These are phyloP conservation scores for Coluber constrictor DNA, from an alignment of 2,797 vertebrate genomes.

Conservation along the genomic window DNA sequence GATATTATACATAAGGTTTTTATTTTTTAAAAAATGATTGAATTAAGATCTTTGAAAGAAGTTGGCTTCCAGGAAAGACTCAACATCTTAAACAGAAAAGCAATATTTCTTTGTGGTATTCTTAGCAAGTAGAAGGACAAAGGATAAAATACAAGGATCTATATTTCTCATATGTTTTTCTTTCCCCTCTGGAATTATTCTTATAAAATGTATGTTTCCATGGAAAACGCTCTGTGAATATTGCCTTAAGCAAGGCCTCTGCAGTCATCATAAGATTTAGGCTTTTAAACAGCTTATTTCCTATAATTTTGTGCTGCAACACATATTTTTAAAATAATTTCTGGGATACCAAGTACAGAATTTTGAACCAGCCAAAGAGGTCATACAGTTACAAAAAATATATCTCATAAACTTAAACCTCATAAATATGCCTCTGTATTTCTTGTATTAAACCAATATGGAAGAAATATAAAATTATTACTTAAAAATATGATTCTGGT, in stretches of 20 bases:
- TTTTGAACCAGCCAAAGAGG: not conserved
- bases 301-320: not conserved
- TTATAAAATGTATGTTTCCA: conserved; percentile 15
- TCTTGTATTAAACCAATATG: not conserved
- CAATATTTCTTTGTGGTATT: not conserved
- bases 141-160: not conserved
- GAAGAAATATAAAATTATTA: not conserved
- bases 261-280: not conserved
- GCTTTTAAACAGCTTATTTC: conserved; percentile 5
- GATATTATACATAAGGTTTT: not conserved
- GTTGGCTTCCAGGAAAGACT: not conserved
- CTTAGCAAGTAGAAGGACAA: not conserved
- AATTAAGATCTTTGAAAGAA: not conserved
- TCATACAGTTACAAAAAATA: not conserved
- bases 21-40: not conserved
- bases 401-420: not conserved
- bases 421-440: not conserved
- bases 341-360: not conserved
- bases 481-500: not conserved
- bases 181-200: not conserved
- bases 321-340: not conserved
- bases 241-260: conserved; percentile 7
- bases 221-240: not conserved
- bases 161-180: not conserved
- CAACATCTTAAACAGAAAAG: not conserved